Evolutionary conservation across 2,113 vertebrate species (phyloP).

Genomic region (Carassius auratus): DNA sequence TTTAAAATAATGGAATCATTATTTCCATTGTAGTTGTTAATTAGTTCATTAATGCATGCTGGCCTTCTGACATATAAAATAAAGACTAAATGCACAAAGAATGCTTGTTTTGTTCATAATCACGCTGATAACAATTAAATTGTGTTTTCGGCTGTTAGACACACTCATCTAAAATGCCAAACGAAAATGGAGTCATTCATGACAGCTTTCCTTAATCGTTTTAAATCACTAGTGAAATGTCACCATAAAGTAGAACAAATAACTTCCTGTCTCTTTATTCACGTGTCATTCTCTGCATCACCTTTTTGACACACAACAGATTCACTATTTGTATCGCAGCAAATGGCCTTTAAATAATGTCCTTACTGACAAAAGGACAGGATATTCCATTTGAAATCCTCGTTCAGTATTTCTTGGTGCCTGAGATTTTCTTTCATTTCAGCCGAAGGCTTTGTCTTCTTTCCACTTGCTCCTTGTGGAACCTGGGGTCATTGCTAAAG

Average conservation of each 20-base stretch:
- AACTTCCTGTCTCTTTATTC: not conserved
- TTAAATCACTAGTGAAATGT: not conserved
- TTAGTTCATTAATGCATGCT: not conserved
- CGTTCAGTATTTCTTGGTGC: not conserved
- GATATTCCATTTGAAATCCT: not conserved
- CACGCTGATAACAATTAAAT: not conserved
- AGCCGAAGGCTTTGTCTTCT: not conserved
- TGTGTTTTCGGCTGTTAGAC: not conserved
- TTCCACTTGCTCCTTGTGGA: not conserved
- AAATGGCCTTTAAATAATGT: not conserved
- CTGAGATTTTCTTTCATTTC: not conserved
- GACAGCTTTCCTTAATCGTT: not conserved
- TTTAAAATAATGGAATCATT: too few species aligned
- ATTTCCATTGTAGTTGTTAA: too few species aligned
- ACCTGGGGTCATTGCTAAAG: not conserved
- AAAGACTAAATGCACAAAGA: not conserved
- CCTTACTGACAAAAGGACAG: not conserved
- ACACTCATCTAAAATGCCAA: not conserved
- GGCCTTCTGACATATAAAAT: not conserved
- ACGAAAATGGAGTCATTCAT: not conserved
- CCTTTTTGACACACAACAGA: not conserved
- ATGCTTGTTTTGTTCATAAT: constrained; percentile 8
- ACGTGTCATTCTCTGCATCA: not conserved
- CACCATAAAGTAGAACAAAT: not conserved
- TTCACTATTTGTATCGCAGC: not conserved